Percentiles rank a stretch among this genome's conserved stretches.
These are phyloP conservation scores for Ictalurus furcatus DNA, from an alignment of 2,113 vertebrate species.

Conservation along the genomic window DNA sequence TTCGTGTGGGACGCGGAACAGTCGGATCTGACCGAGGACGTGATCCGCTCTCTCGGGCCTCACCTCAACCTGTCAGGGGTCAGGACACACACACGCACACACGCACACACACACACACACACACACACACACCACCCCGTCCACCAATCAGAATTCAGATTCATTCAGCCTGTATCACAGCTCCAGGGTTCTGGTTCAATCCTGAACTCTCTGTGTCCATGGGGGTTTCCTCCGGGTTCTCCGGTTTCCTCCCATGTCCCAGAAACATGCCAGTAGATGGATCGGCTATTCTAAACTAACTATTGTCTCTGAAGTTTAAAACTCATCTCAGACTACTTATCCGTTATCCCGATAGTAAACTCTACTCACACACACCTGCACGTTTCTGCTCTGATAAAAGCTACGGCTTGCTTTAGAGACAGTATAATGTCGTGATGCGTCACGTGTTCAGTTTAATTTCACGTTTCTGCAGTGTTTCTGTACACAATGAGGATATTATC, in stretches of 20 bases:
- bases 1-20: slow-evolving; percentile 98
- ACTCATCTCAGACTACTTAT: not conserved
- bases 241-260: not conserved
- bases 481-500: not conserved
- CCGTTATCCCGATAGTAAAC: not conserved
- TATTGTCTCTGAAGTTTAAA: not conserved
- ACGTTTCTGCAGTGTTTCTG: not conserved
- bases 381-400: not conserved
- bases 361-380: not conserved
- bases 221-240: not conserved
- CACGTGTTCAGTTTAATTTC: not conserved
- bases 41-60: slow-evolving; percentile 86
- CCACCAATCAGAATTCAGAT: not conserved
- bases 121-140: not conserved
- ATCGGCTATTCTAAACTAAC: not conserved
- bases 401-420: too few relatives aligned
- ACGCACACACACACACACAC: not conserved
- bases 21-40: slow-evolving; percentile 93
- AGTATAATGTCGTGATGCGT: not conserved
- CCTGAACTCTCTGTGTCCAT: not conserved
- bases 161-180: not conserved
- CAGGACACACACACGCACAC: not conserved
- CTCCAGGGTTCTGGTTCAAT: not conserved
- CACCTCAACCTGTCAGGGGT: slow-evolving; percentile 92
- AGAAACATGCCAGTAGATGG: not conserved